Conservation (phyloP, 2,888 invertebrate species). For the Gandaritis pyraliata region DNA sequence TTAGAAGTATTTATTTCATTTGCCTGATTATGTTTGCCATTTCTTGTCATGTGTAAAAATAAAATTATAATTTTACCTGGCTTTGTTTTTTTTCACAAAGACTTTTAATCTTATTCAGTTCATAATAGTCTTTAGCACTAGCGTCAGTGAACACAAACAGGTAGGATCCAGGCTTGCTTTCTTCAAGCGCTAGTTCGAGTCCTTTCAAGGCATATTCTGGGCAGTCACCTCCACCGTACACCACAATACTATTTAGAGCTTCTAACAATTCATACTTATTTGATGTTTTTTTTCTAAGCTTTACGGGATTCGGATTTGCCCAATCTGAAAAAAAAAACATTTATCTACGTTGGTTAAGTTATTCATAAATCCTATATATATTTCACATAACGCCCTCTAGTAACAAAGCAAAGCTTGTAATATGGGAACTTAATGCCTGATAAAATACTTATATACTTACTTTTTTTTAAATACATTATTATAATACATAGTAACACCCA, state of each 20-base stretch:
- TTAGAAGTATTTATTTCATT: too few species aligned
- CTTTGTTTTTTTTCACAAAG: conserved; percentile 43
- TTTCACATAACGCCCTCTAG: too few species aligned
- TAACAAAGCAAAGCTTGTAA: too few species aligned
- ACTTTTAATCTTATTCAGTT: conserved; percentile 31
- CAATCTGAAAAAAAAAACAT: conserved; percentile 23
- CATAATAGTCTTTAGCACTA: conserved; percentile 40
- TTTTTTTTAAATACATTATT: too few species aligned
- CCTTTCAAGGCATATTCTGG: conserved; percentile 37
- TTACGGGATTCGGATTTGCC: neutral
- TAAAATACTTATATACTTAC: too few species aligned
- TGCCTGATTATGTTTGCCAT: too few species aligned
- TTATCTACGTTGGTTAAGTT: neutral
- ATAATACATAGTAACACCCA: too few species aligned
- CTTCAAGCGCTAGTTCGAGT: conserved; percentile 31
- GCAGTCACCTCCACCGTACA: conserved; percentile 22
- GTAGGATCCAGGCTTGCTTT: conserved; percentile 39
- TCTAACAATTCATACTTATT: conserved; percentile 15
- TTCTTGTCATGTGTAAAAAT: too few species aligned
- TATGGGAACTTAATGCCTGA: too few species aligned
- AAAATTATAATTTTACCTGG: conserved; percentile 32
- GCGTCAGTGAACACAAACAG: conserved; percentile 48
- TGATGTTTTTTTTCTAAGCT: conserved; percentile 30
- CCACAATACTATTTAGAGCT: conserved; percentile 25
- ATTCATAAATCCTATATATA: neutral